phyloP scores from a whole-genome alignment of 2,113 vertebrate genomes.

The Otocyon megalotis region DNA sequence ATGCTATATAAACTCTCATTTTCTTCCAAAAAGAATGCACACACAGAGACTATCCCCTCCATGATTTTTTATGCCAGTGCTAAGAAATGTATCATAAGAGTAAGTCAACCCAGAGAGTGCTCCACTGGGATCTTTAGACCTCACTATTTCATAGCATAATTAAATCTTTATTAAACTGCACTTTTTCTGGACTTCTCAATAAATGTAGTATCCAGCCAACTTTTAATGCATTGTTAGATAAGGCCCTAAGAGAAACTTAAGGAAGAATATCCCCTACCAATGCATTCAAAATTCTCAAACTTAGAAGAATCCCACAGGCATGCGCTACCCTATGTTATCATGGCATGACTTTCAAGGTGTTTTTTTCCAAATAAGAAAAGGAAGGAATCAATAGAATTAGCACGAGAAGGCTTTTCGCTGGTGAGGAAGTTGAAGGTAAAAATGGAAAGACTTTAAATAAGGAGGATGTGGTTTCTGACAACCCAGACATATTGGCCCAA shows the following conservation, averaged over 20 bases:
- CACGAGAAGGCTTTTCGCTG: slow-evolving; percentile 42
- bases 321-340: background rate
- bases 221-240: slow-evolving; percentile 49
- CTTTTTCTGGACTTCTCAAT: slow-evolving; percentile 61
- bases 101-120: slow-evolving; percentile 8
- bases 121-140: slow-evolving; percentile 49
- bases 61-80: background rate
- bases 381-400: slow-evolving; percentile 72
- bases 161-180: slow-evolving; percentile 75
- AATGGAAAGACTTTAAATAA: slow-evolving; percentile 79
- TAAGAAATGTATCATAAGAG: slow-evolving; percentile 30
- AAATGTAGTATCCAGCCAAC: slow-evolving; percentile 44
- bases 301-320: background rate
- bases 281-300: slow-evolving; percentile 10
- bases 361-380: slow-evolving; percentile 66
- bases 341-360: slow-evolving; percentile 27
- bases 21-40: slow-evolving; percentile 21
- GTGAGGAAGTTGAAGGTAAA: slow-evolving; percentile 69
- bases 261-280: slow-evolving; percentile 25
- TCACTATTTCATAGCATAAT: slow-evolving; percentile 74
- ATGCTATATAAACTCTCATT: background rate
- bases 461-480: slow-evolving; percentile 76
- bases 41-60: background rate
- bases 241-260: slow-evolving; percentile 32
- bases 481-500: slow-evolving; percentile 73